These are phyloP conservation scores for Sibirionetta formosa DNA, from an alignment of 2,797 vertebrate species.

Conservation along the genomic window DNA sequence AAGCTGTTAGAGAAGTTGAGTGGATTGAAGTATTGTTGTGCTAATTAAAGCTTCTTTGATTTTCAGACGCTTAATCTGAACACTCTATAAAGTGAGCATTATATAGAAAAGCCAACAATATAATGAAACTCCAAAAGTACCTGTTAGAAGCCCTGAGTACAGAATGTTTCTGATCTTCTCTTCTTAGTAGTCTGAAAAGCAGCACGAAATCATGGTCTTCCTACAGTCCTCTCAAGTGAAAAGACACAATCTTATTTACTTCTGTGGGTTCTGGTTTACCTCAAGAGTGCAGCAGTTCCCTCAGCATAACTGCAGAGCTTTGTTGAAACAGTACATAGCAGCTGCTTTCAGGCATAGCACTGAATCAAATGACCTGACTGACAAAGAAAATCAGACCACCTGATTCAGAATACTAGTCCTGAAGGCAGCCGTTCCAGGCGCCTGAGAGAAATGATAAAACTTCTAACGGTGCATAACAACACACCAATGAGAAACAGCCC, in stretches of 20 bases:
- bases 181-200: not conserved
- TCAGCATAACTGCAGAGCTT: not conserved
- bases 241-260: not conserved
- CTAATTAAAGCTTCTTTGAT: slow-evolving; percentile 69
- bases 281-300: not conserved
- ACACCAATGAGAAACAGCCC: not conserved
- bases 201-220: not conserved
- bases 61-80: slow-evolving; percentile 33
- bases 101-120: slow-evolving; percentile 45
- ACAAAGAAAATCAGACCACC: not conserved
- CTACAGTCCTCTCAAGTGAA: not conserved
- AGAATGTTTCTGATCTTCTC: slow-evolving; percentile 16
- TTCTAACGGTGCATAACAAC: not conserved
- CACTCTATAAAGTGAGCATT: slow-evolving; percentile 19
- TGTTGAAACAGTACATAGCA: not conserved
- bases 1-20: slow-evolving; percentile 46
- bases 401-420: not conserved
- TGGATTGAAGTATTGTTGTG: slow-evolving; percentile 54
- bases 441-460: not conserved
- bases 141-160: slow-evolving; percentile 11
- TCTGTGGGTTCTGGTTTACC: not conserved
- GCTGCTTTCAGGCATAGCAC: not conserved
- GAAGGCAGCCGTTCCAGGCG: not conserved
- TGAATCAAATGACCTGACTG: not conserved
- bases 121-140: slow-evolving; percentile 22